These are phyloP conservation scores for Empidonax traillii DNA, from an alignment of 2,113 vertebrate species.

Conservation along the genomic window DNA sequence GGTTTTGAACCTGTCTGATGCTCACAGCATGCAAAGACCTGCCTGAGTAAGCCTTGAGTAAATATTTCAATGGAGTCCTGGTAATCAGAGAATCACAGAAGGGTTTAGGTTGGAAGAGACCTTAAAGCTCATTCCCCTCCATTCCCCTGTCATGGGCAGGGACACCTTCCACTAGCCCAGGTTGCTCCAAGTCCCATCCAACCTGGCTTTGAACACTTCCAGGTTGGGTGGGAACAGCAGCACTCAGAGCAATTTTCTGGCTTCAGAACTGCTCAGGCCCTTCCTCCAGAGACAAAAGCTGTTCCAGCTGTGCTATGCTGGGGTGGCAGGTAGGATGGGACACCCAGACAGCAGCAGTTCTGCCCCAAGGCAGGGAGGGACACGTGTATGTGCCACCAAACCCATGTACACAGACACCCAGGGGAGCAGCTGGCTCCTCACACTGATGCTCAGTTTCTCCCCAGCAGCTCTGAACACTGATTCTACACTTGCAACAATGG, in stretches of 20 bases:
- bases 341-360: not conserved
- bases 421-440: not conserved
- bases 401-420: accelerated
- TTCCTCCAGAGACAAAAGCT: not conserved
- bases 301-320: not conserved
- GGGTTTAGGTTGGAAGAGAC: not conserved
- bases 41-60: not conserved
- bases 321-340: accelerated
- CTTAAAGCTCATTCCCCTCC: not conserved
- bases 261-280: not conserved
- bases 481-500: not conserved
- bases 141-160: not conserved
- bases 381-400: accelerated
- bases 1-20: not conserved
- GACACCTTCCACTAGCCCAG: no score
- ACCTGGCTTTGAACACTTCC: not conserved
- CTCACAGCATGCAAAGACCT: not conserved
- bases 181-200: not conserved
- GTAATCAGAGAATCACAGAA: not conserved
- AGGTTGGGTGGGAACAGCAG: not conserved
- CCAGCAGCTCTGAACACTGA: not conserved
- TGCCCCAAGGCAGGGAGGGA: not conserved
- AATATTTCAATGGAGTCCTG: not conserved
- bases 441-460: not conserved
- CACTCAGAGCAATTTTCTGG: not conserved